A percentile compares a stretch with the other conserved stretches of the same genome.
Conservation (phyloP, 2,888 invertebrate genomes). For the Aphodius sticticus region DNA sequence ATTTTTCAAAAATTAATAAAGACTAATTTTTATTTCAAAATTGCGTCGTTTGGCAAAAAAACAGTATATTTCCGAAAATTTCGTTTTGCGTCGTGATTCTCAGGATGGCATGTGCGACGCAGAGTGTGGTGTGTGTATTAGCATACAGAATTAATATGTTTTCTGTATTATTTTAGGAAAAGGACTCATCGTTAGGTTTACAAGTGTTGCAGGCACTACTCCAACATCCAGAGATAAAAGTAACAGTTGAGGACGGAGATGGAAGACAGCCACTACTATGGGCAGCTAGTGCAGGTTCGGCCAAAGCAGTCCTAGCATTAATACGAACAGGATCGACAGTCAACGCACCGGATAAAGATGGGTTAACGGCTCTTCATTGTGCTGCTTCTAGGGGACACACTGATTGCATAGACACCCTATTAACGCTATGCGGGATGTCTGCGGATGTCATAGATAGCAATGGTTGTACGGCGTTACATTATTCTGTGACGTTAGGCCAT, state of each 20-base stretch:
- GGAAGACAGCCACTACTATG: constrained; percentile 94
- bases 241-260: constrained; percentile 90
- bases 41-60: too few relatives aligned
- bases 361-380: constrained; percentile 94
- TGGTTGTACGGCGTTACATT: constrained; percentile 96
- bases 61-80: too few relatives aligned
- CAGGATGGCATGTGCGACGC: too few relatives aligned
- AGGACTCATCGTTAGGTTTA: constrained; percentile 69
- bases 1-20: too few relatives aligned
- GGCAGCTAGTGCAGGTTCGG: constrained; percentile 97
- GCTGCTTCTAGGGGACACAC: constrained; percentile 96
- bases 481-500: constrained; percentile 93
- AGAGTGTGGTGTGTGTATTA: too few relatives aligned
- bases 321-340: constrained; percentile 87
- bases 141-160: too few relatives aligned
- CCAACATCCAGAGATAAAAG: constrained; percentile 77
- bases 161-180: constrained; percentile 49
- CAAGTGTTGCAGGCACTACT: constrained; percentile 83
- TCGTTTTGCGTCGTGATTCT: too few relatives aligned
- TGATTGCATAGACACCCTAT: constrained; percentile 87
- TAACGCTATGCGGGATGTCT: constrained; percentile 87
- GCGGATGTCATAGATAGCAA: constrained; percentile 92
- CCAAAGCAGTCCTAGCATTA: constrained; percentile 88
- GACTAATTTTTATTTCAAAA: too few relatives aligned
- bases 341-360: constrained; percentile 88